Evolutionary conservation across 2,888 invertebrate genomes (phyloP), one percentile per base, ranked within the genome.

Genomic region (Macrophya alboannulata): DNA sequence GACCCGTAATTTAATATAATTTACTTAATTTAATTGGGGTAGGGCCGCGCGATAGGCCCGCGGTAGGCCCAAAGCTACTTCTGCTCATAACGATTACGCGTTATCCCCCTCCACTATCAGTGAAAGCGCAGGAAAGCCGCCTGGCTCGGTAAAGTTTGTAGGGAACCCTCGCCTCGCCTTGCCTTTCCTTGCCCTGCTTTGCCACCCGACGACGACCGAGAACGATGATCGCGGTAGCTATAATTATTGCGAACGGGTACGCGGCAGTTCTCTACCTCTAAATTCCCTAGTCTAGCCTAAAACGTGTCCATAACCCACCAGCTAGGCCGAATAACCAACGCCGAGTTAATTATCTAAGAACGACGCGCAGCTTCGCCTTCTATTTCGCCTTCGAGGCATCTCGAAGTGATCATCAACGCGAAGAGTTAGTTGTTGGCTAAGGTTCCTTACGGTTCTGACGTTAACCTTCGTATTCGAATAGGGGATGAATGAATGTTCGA

Each of bases 1-100:
- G 76, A 77, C 76, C 85, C 77, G 84, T 65, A 79, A 85, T 85
- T 85, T 85, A 85, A 85, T 85, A 85, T 65, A 77, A 85, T 85
- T 85, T 62, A 43, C 40, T 43, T 81, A 81, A 81, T 81, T 81
- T 81, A 59, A 81, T 81, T 81, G 62, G 43, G 81, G 81, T 59
- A 43, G 21, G 81, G 81, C 59, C 40, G 51, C 81, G 51, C 40
- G 48, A 77, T 74, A 74, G 74, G 74, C 74, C 74, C 68, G 77
- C 51, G 77, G 51, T 59, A 85, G 85, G 85, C 85, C 85, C 76
- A 77, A 76, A n/a, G 85, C 77, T 71, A 65, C 79, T 85, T 85
- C 65, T 45, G 62, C 76, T 25, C 85, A 40, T 85, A 79, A 85
- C 65, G 85, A 85, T 77, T 85, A 51, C 59, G 85, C 85, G 77